phyloP scores from a whole-genome alignment of 2,888 invertebrate species.

The Deilephila porcellus region DNA sequence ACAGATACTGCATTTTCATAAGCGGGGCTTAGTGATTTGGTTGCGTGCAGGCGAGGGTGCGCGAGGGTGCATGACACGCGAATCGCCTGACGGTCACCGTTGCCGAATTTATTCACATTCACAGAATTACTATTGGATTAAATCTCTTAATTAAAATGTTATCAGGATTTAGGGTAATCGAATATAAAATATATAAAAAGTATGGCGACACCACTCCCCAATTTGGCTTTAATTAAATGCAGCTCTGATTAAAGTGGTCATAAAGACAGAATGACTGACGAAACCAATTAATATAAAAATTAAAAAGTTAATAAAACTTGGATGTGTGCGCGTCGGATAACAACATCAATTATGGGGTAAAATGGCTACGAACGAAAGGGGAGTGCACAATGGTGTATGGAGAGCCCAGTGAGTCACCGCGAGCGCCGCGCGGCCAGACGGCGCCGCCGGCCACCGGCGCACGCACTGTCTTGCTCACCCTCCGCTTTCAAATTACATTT shows the following conservation, averaged over 20 bases:
- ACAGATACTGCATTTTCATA: conserved; percentile 45
- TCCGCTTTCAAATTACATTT: conserved; percentile 50
- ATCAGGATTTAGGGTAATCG: background rate
- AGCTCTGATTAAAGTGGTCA: background rate
- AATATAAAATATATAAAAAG: background rate
- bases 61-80: conserved; percentile 66
- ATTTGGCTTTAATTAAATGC: background rate
- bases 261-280: background rate
- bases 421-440: conserved; percentile 67
- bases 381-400: conserved; percentile 58
- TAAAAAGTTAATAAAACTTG: conserved; percentile 43
- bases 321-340: conserved; percentile 38
- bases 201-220: background rate
- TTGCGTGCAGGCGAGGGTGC: conserved; percentile 55
- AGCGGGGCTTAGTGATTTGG: conserved; percentile 45
- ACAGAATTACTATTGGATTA: conserved; percentile 11
- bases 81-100: conserved; percentile 47
- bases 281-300: conserved; percentile 22
- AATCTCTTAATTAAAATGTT: conserved; percentile 23
- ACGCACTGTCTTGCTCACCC: conserved; percentile 68
- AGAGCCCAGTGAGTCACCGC: conserved; percentile 78
- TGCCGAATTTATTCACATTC: conserved; percentile 42
- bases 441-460: conserved; percentile 69
- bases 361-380: conserved; percentile 68
- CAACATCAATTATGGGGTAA: conserved; percentile 74